These are phyloP conservation scores for Agraylea sexmaculata DNA, from an alignment of 1,140 invertebrate species.

Conservation along the genomic window DNA sequence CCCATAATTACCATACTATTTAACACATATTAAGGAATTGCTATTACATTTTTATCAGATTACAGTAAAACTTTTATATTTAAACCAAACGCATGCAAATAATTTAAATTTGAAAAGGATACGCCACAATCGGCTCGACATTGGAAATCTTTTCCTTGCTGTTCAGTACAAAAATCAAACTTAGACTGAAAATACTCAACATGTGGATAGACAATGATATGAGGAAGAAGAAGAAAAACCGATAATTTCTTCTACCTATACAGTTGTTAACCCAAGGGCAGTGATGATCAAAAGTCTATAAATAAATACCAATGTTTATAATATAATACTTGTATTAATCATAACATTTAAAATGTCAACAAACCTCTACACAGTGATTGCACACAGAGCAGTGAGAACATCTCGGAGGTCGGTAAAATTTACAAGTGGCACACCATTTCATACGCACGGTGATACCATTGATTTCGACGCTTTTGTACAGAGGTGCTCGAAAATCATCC, in stretches of 20 bases:
- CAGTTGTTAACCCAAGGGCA: conserved; percentile 99
- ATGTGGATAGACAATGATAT: conserved; percentile 93
- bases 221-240: conserved; percentile 97
- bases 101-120: conserved; percentile 54
- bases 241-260: conserved; percentile 95
- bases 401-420: conserved; percentile 96
- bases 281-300: conserved; percentile 99
- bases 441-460: conserved; percentile 96
- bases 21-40: conserved; percentile 37
- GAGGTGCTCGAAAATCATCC: conserved; percentile 92
- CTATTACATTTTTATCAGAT: conserved; percentile 6
- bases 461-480: conserved; percentile 97
- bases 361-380: conserved; percentile 96
- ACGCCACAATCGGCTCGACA: conserved; percentile 79
- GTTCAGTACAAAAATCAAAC: conserved; percentile 81
- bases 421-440: conserved; percentile 99
- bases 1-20: conserved; percentile 83
- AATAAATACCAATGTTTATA: conserved; percentile 27
- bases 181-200: conserved; percentile 90
- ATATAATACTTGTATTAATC: conserved; percentile 1
- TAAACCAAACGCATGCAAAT: neutral
- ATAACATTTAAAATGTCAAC: conserved; percentile 21
- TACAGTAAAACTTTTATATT: conserved; percentile 7
- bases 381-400: conserved; percentile 99
- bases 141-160: conserved; percentile 71